Evolutionary conservation across 2,113 vertebrate genomes (phyloP), one percentile per base, ranked within the genome.

Genomic region (Hippocampus abdominalis): DNA sequence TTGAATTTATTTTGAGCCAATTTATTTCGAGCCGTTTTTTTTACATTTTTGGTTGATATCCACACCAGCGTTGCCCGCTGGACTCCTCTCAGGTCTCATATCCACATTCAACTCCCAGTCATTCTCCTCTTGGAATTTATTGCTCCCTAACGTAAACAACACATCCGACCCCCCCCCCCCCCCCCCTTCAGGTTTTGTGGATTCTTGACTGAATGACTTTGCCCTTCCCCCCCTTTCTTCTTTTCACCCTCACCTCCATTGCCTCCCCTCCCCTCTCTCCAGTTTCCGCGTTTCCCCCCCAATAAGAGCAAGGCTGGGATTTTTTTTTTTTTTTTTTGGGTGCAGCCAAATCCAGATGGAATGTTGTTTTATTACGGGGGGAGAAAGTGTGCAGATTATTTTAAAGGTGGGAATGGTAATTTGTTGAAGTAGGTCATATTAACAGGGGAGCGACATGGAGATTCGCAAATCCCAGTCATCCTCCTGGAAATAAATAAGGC

Each of bases 121-220:
- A 10, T 23, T 73, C 67, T 66, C 65, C 49, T 73, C 40, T 73
- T 79, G 81, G 87, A 88, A 89, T 90, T 88, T 88, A 90, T 85
- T 83, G 71, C 83, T 75, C 70, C 76, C 72, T 75, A 86, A 84
- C 81, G 82, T 75, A 84, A 88, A 88, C 85, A 86, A 79, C 85
- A 83, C 75, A 86, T 82, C 79, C 79, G 83, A 74, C 81, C 78
- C 76, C 65, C 70, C 76, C 81, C 81, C n/a, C n/a, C n/a, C n/a
- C n/a, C n/a, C n/a, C 80, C 39, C 12, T 56, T 70, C 15, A 36
- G 32, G 10, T 72, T 69, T 70, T 72, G 65, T 76, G 53, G 71
- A 67, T 70, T 72, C 61, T 25, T 65, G 20, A 29, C 25, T 39
- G 29, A 36, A 46, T 65, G 68, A 27, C 56, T 59, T 53, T 53